Base-by-base conservation (phyloP, 2,888 invertebrate genomes). In the Papilio demoleus region DNA sequence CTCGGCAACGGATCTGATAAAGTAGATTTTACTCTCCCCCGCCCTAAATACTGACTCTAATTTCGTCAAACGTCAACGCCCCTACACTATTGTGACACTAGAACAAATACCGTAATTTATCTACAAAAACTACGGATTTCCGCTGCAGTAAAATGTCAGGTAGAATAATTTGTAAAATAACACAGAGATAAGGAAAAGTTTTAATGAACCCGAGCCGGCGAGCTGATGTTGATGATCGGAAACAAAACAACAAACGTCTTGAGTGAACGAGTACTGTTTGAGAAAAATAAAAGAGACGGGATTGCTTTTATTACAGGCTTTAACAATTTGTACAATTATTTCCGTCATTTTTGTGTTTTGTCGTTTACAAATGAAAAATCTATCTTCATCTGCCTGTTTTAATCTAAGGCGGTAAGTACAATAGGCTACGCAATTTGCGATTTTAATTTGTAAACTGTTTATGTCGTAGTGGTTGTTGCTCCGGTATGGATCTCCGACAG, bases 231-330 rank as follows among this genome's bases (percentile, higher is more conserved):
- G 53, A 27, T 27, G 5, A 53, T n/a, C n/a, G 14, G 27, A 53
- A 27, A 53, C 53, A 27, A 50, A 24, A 36, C 47, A 19, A 56
- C n/a, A 56, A 56, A 56, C 56, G 22, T 22, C 56, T 56, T 31
- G 56, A 27, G 27, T 31, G 27, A 56, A 31, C 56, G 24, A 56
- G 56, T 17, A 56, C 31, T 56, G 27, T 14, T 27, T 56, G 56
- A 38, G 31, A 27, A 53, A 53, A 53, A 53, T 53, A 27, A 14
- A 22, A 47, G 11, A 47, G 53, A n/a, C n/a, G 53, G 27, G 8
- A n/a, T n/a, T 12, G 27, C 53, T 27, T 53, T 53, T 12, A 19
- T 47, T 47, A 47, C 47, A 47, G 47, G 12, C 22, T 47, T 12
- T 47, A 11, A 22, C 22, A 47, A 22, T 47, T 47, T 22, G 22